Evolutionary conservation across 2,888 invertebrate genomes (phyloP).

Genomic region (Yponomeuta plumbellus): DNA sequence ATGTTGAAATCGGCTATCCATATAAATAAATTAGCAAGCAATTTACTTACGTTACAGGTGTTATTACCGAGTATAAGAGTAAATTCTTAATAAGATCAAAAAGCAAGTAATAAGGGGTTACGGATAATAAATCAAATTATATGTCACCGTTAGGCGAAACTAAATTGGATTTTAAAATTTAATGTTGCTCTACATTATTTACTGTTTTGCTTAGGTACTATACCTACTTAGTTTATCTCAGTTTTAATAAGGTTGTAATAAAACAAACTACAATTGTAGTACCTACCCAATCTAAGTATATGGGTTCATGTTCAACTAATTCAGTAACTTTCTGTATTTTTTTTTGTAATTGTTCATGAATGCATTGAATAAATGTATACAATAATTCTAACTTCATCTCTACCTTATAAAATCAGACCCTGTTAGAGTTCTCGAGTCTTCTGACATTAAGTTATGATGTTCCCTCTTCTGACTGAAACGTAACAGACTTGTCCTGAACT

Average conservation of each 20-base stretch:
- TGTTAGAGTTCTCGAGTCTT: not conserved
- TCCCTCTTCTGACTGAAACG: not conserved
- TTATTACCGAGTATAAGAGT: not conserved
- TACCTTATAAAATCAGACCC: not conserved
- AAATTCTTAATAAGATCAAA: not conserved
- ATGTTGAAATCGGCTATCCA: not conserved
- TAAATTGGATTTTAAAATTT: not conserved
- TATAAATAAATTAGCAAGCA: not conserved
- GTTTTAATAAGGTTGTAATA: too few species aligned
- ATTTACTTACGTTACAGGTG: not conserved
- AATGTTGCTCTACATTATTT: not conserved
- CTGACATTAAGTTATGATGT: not conserved
- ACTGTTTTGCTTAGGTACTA: too few species aligned
- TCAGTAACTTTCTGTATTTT: too few species aligned
- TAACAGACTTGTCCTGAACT: not conserved
- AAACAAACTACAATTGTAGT: too few species aligned
- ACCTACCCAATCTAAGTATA: too few species aligned
- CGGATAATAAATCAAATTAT: not conserved
- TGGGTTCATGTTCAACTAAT: too few species aligned
- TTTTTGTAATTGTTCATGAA: too few species aligned
- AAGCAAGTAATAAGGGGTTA: conserved; percentile 7
- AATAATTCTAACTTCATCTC: not conserved
- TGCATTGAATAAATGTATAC: not conserved
- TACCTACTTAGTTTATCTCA: too few species aligned
- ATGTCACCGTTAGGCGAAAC: not conserved